Percentiles rank a stretch among this genome's conserved stretches.
Evolutionary conservation across 2,113 vertebrate genomes (phyloP).

Genomic region (Ammodytes dubius): DNA sequence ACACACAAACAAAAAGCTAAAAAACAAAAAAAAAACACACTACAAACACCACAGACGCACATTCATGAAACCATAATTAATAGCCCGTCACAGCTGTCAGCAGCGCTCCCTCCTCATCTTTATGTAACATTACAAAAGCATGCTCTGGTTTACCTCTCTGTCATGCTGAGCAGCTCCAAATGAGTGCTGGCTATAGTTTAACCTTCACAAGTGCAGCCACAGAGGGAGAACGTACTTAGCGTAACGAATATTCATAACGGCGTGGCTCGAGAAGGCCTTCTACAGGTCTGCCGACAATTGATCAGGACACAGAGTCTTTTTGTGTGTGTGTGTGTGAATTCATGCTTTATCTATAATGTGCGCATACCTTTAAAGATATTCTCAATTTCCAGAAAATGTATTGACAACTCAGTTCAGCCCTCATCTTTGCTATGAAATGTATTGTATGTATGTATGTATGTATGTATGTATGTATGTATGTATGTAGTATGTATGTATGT

Average conservation of each 20-base stretch:
- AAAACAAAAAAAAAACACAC: no score
- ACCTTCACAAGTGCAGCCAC: conserved; percentile 79
- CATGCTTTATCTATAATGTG: neutral
- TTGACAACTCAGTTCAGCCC: neutral
- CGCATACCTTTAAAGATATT: neutral
- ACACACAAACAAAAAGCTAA: no score
- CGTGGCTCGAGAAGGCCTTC: conserved; percentile 41
- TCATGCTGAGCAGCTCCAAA: conserved; percentile 77
- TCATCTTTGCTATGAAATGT: neutral
- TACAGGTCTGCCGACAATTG: conserved; percentile 33
- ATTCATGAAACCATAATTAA: conserved; percentile 75
- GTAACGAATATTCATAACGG: conserved; percentile 64
- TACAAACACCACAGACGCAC: conserved; percentile 55
- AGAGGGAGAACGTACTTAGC: conserved; percentile 62
- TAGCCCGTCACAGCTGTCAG: conserved; percentile 77
- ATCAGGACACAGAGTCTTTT: conserved; percentile 3
- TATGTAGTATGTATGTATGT: no score
- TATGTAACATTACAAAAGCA: conserved; percentile 78
- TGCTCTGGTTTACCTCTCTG: conserved; percentile 72
- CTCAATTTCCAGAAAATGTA: neutral
- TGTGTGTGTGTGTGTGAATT: neutral
- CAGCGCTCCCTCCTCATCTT: conserved; percentile 69
- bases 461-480: no score
- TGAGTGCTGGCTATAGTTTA: conserved; percentile 77
- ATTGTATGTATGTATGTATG: neutral